Evolutionary conservation across 2,888 invertebrate species (phyloP).

Genomic region (Prostheceraeus crozeri): DNA sequence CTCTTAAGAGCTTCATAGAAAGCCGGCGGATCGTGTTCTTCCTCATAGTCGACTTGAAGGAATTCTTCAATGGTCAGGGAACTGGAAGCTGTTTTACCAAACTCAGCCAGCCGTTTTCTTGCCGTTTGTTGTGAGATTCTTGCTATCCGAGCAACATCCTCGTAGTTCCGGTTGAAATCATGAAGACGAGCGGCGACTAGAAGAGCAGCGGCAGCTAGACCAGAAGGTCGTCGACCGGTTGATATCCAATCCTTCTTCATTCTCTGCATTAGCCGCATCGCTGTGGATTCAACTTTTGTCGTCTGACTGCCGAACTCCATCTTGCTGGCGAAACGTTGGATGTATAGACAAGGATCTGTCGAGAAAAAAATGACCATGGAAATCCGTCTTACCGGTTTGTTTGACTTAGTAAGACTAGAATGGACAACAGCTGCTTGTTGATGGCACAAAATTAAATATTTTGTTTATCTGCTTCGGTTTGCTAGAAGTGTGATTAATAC

Average conservation of each 20-base stretch:
- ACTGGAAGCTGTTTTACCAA: constrained; percentile 91
- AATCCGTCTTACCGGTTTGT: no score
- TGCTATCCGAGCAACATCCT: constrained; percentile 75
- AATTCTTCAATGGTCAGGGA: constrained; percentile 90
- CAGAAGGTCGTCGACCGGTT: constrained; percentile 87
- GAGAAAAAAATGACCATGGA: not conserved
- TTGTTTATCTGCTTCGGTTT: no score
- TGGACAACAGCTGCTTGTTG: no score
- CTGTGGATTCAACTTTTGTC: constrained; percentile 88
- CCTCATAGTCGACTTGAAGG: constrained; percentile 87
- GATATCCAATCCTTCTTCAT: constrained; percentile 98
- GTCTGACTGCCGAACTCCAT: constrained; percentile 83
- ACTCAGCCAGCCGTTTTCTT: constrained; percentile 67
- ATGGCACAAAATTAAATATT: no score
- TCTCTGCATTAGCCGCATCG: constrained; percentile 80
- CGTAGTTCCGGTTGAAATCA: constrained; percentile 75
- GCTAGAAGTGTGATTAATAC: no score
- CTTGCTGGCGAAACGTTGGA: constrained; percentile 84
- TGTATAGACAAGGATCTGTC: constrained; percentile 87
- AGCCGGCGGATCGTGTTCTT: constrained; percentile 89
- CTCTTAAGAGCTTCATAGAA: constrained; percentile 65
- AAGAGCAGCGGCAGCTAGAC: constrained; percentile 94
- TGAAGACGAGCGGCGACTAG: constrained; percentile 86
- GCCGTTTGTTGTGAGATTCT: constrained; percentile 35
- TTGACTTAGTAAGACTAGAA: no score